Evolutionary conservation across 2,888 invertebrate species (phyloP), one percentile per base, ranked within the genome.

Genomic region (Tolmerus cingulatus): DNA sequence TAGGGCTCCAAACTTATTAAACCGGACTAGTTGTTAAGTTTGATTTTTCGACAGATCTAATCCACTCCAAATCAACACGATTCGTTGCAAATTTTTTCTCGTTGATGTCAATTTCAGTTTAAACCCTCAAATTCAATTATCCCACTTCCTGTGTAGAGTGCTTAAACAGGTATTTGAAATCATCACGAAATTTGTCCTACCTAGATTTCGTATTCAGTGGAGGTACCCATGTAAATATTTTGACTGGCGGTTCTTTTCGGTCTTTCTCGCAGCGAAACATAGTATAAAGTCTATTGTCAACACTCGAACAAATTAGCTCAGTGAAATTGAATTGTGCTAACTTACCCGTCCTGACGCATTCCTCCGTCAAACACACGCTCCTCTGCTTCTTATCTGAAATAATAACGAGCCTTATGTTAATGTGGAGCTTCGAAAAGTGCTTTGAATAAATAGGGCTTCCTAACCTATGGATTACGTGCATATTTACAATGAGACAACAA

Each of bases 281-380:
- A 66, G 66, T 4, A 57, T 55, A 57, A 66, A 37, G 34, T 82
- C n/a, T 57, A 66, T n/a, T 66, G 57, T 66, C 82, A 84, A 66
- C 79, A 79, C 34, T 46, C 40, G 46, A 79, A 27, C n/a, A 84
- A 84, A 84, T 84, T 84, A 84, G 66, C 66, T 40, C 82, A 19
- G 40, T 37, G 57, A 34, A 74, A 79, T 79, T 79, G 79, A 79
- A 51, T 79, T 79, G 76, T 76, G 40, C 40, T 40, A 76, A 90
- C 92, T 93, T 91, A 95, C 95, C 94, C 91, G 95, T 95, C 90
- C 93, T 92, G 87, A 95, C 94, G 91, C 95, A 95, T 91, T 94
- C 94, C 90, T 94, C 94, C 14, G 94, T 94, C 90, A 95, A 92
- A 91, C 95, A 95, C 89, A 94, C 91, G 89, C 90, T 90, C 84